phyloP scores from a whole-genome alignment of 2,797 vertebrate genomes.

The Trematomus bernacchii region DNA sequence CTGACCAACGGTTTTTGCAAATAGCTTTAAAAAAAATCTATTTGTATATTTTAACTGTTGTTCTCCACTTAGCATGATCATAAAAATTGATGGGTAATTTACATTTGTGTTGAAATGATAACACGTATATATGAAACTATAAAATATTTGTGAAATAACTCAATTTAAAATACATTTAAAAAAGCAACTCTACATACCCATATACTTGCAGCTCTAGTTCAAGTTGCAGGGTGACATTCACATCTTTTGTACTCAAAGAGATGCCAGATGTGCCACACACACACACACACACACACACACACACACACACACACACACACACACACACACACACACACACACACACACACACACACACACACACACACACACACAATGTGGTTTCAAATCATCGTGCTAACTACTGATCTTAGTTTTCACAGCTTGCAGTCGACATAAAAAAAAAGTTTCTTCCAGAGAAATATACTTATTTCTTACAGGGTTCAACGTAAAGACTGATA shows the following conservation, averaged over 20 bases:
- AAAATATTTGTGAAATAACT: neutral
- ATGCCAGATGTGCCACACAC: constrained; percentile 88
- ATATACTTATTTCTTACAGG: too few species aligned
- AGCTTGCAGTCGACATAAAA: too few species aligned
- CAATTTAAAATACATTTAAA: neutral
- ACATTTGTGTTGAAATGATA: neutral
- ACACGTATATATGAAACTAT: neutral
- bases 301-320: too few species aligned
- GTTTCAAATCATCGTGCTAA: too few species aligned
- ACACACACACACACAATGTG: too few species aligned
- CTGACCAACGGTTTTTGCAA: neutral
- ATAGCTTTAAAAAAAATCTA: neutral
- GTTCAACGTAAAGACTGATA: too few species aligned
- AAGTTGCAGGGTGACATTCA: constrained; percentile 89
- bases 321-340: too few species aligned
- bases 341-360: too few species aligned
- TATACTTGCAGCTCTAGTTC: constrained; percentile 89
- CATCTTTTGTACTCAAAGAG: constrained; percentile 86
- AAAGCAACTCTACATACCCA: constrained; percentile 82
- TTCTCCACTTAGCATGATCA: neutral
- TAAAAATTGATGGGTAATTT: neutral
- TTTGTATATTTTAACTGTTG: neutral
- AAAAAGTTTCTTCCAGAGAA: too few species aligned
- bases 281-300: too few species aligned
- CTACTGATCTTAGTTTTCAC: too few species aligned